These are phyloP conservation scores for Marcusenius ussheri DNA, from an alignment of 2,113 vertebrate genomes.

Conservation along the genomic window DNA sequence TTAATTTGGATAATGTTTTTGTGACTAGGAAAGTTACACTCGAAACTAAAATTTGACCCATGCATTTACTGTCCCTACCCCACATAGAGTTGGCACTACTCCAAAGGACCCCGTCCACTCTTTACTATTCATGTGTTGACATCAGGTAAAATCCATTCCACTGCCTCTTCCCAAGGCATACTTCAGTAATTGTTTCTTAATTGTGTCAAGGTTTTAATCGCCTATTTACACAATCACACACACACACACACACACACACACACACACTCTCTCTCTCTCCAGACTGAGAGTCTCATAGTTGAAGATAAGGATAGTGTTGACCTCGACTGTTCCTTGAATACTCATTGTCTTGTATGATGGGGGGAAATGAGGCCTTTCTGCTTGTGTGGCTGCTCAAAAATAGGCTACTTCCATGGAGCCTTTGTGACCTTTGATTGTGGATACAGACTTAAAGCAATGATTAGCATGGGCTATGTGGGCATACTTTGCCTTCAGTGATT, in stretches of 20 bases:
- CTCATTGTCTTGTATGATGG: slow-evolving; percentile 12
- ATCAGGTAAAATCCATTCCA: not conserved
- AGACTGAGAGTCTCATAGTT: slow-evolving; percentile 1
- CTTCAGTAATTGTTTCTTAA: slow-evolving; percentile 27
- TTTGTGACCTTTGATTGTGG: slow-evolving; percentile 43
- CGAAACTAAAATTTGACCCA: not conserved
- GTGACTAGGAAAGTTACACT: not conserved
- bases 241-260: not conserved
- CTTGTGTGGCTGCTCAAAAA: not conserved
- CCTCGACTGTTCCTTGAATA: slow-evolving; percentile 27
- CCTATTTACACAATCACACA: not conserved
- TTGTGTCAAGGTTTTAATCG: slow-evolving; percentile 19
- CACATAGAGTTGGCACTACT: not conserved
- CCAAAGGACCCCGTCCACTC: not conserved
- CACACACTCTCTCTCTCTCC: not conserved
- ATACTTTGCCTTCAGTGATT: slow-evolving; percentile 29
- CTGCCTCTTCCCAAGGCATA: slow-evolving; percentile 13
- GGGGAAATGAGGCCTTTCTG: not conserved
- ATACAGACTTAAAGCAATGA: slow-evolving; percentile 46
- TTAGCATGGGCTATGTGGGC: slow-evolving; percentile 38
- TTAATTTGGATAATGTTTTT: not conserved
- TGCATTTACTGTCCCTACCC: not conserved
- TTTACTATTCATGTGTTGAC: too few relatives aligned
- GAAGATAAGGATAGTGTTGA: slow-evolving; percentile 25
- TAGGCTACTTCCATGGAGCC: slow-evolving; percentile 24